Base-by-base conservation (phyloP, 2,113 vertebrate genomes). In the Clarias batrachus region DNA sequence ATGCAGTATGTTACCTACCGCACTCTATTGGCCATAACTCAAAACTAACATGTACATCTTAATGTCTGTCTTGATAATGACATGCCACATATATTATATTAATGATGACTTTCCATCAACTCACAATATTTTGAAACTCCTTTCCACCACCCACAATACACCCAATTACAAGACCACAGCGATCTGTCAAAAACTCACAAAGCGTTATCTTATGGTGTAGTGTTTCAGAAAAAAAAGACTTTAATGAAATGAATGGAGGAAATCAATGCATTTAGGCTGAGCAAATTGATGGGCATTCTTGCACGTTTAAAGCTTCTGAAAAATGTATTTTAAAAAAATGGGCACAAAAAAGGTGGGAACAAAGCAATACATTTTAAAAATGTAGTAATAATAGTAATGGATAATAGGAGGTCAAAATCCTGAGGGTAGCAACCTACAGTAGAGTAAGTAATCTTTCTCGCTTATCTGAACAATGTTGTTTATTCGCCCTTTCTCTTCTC, bases 171-270 rank as follows among this genome's bases (percentile, higher is more conserved):
- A 73, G 41, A 37, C 57, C 86, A 89, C 60, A 85, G 56, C 77
- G 70, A 90, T 81, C 83, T 77, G 33, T 88, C 68, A 83, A 81
- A 30, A 59, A 65, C 56, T 71, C 37, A 71, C 48, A 68, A 41
- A 73, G 80, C 83, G 59, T 78, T 89, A 88, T 85, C 57, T 70
- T 83, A n/a, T 23, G 63, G 48, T n/a, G 65, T 16, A 63, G 37
- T 86, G 87, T 82, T 79, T 54, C 73, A 41, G 60, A 86, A 33
- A 6, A 81, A 88, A 76, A 82, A 62, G 57, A 87, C 73, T 85
- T 87, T 85, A 85, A 89, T 33, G 66, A 86, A 87, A 85, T 86
- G 88, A 84, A 87, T 85, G 59, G 27, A 30, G 81, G 68, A 84
- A 90, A 63, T 78, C 85, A 86, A 84, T 85, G 66, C 80, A 85